Evolutionary conservation across 2,888 invertebrate genomes (phyloP).

Genomic region (Prosapia bicincta): DNA sequence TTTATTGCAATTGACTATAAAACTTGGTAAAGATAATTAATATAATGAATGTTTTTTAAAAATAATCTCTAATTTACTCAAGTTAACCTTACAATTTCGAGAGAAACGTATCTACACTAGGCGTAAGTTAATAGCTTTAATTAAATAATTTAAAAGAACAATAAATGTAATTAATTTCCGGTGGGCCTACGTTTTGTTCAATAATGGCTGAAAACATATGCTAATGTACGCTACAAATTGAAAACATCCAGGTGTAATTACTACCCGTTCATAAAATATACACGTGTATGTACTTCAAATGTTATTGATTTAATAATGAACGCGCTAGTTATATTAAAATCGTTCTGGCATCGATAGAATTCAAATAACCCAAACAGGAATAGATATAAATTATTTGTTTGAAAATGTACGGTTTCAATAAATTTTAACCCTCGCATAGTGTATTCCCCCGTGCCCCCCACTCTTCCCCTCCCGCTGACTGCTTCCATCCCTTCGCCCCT

Average conservation of each 20-base stretch:
- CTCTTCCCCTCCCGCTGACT: slow-evolving; percentile 17
- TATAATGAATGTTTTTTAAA: too few relatives aligned
- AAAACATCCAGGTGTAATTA: neutral
- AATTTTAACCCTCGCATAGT: neutral
- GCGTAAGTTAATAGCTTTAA: too few relatives aligned
- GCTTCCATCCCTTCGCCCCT: slow-evolving; percentile 10
- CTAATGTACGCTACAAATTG: neutral
- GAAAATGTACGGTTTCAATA: neutral
- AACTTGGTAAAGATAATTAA: too few relatives aligned
- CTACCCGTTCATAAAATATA: neutral
- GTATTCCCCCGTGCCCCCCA: slow-evolving; percentile 18
- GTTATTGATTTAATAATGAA: neutral
- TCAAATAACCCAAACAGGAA: neutral
- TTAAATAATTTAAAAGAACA: too few relatives aligned
- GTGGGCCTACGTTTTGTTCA: too few relatives aligned
- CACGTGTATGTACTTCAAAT: neutral
- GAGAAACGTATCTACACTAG: too few relatives aligned
- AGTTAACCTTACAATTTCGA: too few relatives aligned
- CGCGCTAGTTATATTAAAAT: too few relatives aligned
- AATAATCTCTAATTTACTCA: too few relatives aligned
- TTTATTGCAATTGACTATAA: too few relatives aligned
- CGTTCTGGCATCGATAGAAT: neutral
- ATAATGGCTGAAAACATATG: neutral
- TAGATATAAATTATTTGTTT: neutral
- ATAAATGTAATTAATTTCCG: too few relatives aligned